Evolutionary conservation across 2,888 invertebrate genomes (phyloP).

Genomic region (Ametastegia equiseti): DNA sequence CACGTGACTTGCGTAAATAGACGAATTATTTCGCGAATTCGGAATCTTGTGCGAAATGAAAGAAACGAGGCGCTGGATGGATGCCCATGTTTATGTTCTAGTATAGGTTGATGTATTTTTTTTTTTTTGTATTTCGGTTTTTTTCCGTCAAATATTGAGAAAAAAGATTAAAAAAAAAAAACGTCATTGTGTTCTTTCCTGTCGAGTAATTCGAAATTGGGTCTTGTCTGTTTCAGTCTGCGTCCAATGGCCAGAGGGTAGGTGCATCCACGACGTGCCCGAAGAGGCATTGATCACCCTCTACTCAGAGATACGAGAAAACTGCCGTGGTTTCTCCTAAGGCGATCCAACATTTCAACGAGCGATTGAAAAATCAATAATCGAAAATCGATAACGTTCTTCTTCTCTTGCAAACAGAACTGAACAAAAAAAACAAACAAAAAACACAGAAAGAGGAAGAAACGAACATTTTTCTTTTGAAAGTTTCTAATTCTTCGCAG

Average conservation of each 20-base stretch:
- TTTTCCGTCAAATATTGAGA: too few species aligned
- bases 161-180: neutral
- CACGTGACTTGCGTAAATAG: too few species aligned
- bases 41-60: too few species aligned
- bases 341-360: conserved; percentile 56
- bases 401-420: too few species aligned
- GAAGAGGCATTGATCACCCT: conserved; percentile 73
- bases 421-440: neutral
- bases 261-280: conserved; percentile 77
- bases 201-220: too few species aligned
- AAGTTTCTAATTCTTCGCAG: too few species aligned
- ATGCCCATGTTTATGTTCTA: too few species aligned
- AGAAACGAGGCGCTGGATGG: too few species aligned
- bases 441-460: neutral
- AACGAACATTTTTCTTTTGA: neutral
- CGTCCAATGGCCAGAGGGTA: conserved; percentile 95
- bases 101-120: too few species aligned
- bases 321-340: conserved; percentile 72
- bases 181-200: too few species aligned
- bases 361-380: neutral
- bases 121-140: too few species aligned
- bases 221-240: conserved; percentile 87
- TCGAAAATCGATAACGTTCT: neutral
- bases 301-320: conserved; percentile 71
- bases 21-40: too few species aligned